A percentile compares a stretch with the other conserved stretches of the same genome.
Evolutionary conservation across 2,888 invertebrate genomes (phyloP).

Genomic region (Atethmia centrago): DNA sequence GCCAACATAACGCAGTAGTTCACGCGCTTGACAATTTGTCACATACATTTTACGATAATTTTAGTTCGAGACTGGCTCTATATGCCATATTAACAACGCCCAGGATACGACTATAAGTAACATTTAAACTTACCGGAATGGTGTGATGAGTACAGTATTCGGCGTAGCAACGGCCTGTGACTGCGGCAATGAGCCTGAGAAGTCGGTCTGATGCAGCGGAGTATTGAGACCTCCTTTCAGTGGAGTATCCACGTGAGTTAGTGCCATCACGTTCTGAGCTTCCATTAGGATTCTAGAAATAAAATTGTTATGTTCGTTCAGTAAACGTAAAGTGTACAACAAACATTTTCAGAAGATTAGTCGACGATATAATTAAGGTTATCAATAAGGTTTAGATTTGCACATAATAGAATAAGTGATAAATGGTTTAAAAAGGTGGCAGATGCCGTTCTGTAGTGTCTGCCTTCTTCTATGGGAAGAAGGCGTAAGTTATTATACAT

Average conservation of each 20-base stretch:
- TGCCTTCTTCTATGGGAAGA: too few species aligned
- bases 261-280: conserved; percentile 99
- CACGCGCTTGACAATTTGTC: too few species aligned
- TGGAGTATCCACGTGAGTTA: conserved; percentile 99
- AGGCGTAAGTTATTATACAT: too few species aligned
- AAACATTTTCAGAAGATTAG: too few species aligned
- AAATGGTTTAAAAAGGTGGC: too few species aligned
- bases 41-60: too few species aligned
- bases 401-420: not conserved
- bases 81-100: not conserved
- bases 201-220: conserved; percentile 97
- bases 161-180: conserved; percentile 94
- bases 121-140: conserved; percentile 91
- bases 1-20: too few species aligned
- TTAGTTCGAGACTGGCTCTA: too few species aligned
- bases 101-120: not conserved
- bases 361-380: not conserved
- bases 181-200: conserved; percentile 95
- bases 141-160: conserved; percentile 97
- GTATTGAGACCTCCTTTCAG: conserved; percentile 99
- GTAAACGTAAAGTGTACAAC: not conserved
- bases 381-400: not conserved
- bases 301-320: not conserved
- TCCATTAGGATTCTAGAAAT: conserved; percentile 94
- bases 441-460: too few species aligned